Base-by-base conservation (phyloP, 2,888 invertebrate genomes). In the Drosophila mayaguana region DNA sequence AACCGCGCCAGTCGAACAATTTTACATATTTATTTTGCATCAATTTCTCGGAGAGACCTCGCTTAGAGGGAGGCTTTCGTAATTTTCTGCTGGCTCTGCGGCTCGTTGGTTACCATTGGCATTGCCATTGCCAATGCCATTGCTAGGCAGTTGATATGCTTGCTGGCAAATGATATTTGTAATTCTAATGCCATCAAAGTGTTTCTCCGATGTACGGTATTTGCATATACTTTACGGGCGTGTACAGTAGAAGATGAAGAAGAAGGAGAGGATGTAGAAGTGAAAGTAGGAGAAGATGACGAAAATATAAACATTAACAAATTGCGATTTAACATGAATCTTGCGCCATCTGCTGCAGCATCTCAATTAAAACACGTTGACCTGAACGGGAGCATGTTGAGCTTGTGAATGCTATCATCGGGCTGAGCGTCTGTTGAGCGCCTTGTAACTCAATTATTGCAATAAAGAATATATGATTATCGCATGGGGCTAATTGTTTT, bases 21-120 rank as follows among this genome's bases (percentile, higher is more conserved):
- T 85, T 81, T 75, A 81, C 89, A 86, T 90, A 87, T 90, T 88
- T 90, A 89, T 83, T 75, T 83, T 83, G 86, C 80, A 83, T 90
- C 83, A 74, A 81, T 83, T 86, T 65, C 68, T 40, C 55, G 36
- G 63, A 18, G 65, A 18, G 62, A n/a, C 32, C 1, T 38, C 40
- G 50, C 25, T 20, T n/a, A n/a, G 18, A 4, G 56, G n/a, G 25
- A 16, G 34, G 8, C 59, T 32, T 46, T n/a, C 51, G 43, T 34
- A 40, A 51, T 40, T 12, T 20, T 28, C 28, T 16, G 57, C 36
- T 12, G 55, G 56, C 20, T 68, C 56, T 48, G 53, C 56, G 50
- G 36, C 38, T 59, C 53, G 69, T 70, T 32, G 11, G 32, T 28
- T 46, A 51, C 60, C 48, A 14, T 53, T 64, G 72, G 43, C 76